Evolutionary conservation across 2,113 vertebrate genomes (phyloP).

Genomic region (Acrocephalus kingi): DNA sequence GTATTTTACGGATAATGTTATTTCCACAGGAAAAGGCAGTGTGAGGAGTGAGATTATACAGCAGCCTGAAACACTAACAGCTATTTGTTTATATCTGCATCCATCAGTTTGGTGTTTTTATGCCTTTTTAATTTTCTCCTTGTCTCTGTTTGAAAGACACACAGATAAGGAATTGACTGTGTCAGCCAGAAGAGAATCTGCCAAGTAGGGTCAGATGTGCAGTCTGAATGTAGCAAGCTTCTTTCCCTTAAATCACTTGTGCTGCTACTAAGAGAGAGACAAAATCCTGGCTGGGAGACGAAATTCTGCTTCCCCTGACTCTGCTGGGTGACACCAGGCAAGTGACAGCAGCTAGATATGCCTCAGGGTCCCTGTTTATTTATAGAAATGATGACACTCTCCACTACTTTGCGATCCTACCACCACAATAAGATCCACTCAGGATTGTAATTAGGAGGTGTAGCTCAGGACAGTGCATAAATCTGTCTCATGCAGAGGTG

Average conservation of each 20-base stretch:
- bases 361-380: neutral
- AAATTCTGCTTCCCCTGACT: neutral
- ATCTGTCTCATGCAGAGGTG: neutral
- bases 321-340: neutral
- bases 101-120: neutral
- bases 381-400: neutral
- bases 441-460: neutral
- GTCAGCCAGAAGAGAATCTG: neutral
- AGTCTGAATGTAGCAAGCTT: neutral
- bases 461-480: neutral
- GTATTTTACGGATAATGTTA: neutral
- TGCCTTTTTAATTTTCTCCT: constrained; percentile 1
- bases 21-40: neutral
- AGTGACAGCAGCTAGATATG: neutral
- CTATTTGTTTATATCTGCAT: neutral
- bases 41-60: neutral
- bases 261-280: neutral
- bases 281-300: neutral
- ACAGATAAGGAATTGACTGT: neutral
- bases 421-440: neutral
- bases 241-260: neutral
- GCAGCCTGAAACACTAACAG: neutral
- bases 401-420: fast-evolving
- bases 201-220: neutral
- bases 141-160: neutral